Conservation (phyloP, 1,140 invertebrate species). For the Neodiprion virginianus region DNA sequence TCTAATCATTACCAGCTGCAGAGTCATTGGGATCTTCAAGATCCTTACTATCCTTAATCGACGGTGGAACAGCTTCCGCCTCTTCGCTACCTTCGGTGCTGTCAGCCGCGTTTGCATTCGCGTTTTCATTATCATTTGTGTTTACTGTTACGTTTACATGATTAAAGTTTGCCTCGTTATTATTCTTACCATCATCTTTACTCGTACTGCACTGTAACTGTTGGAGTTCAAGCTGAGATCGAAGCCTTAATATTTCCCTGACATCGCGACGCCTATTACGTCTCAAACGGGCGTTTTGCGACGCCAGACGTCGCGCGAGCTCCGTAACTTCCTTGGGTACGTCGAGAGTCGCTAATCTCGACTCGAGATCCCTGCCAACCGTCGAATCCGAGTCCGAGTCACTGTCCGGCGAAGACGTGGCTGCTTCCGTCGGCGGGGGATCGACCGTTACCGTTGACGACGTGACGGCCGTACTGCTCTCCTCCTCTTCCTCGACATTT, state of each 20-base stretch:
- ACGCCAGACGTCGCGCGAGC: constrained; percentile 41
- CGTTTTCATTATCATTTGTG: constrained; percentile 33
- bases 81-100: constrained; percentile 50
- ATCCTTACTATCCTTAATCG: constrained; percentile 40
- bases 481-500: constrained; percentile 42
- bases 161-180: constrained; percentile 11
- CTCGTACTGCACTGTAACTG: constrained; percentile 28
- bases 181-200: constrained; percentile 10
- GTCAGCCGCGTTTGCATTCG: constrained; percentile 45
- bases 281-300: constrained; percentile 44
- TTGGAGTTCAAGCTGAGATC: constrained; percentile 39
- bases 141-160: background rate
- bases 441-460: constrained; percentile 54
- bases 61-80: constrained; percentile 27
- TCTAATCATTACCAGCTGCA: constrained; percentile 45
- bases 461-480: constrained; percentile 51
- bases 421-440: constrained; percentile 29
- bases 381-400: constrained; percentile 45
- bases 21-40: constrained; percentile 33
- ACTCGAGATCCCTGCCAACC: constrained; percentile 40
- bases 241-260: constrained; percentile 45
- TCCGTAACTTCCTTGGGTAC: constrained; percentile 50
- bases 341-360: constrained; percentile 45
- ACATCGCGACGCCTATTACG: constrained; percentile 35
- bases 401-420: constrained; percentile 44